These are phyloP conservation scores for Trachelus tabidus DNA, from an alignment of 2,888 invertebrate species.

Conservation along the genomic window DNA sequence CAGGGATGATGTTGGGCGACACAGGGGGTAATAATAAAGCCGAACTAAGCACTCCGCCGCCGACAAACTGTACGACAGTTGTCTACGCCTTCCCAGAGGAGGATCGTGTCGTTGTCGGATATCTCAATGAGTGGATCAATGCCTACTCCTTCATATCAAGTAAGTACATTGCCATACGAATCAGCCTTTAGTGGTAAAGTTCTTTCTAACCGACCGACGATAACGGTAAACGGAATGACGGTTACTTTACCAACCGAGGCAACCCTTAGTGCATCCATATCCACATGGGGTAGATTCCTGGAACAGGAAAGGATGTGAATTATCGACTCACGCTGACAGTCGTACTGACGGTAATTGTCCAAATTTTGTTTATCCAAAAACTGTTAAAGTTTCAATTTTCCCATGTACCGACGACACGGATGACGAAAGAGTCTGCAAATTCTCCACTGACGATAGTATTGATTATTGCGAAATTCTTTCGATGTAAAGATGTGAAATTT, in stretches of 20 bases:
- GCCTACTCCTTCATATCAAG: conserved; percentile 77
- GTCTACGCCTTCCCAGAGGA: conserved; percentile 66
- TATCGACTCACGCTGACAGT: not conserved
- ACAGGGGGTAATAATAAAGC: conserved; percentile 42
- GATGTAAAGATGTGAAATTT: not conserved
- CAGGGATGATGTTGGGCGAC: conserved; percentile 48
- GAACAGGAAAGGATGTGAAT: not conserved
- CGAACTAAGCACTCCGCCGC: conserved; percentile 40
- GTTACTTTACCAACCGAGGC: not conserved
- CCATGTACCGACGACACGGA: not conserved
- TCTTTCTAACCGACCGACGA: conserved; percentile 8
- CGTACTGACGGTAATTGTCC: not conserved
- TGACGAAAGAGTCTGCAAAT: not conserved
- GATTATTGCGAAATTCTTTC: not conserved
- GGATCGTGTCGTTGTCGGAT: conserved; percentile 70
- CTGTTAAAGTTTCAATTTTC: not conserved
- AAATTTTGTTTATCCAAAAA: not conserved
- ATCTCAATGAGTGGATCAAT: conserved; percentile 78
- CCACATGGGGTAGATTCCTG: not conserved
- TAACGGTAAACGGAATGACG: not conserved
- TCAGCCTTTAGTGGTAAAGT: not conserved
- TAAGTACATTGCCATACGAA: conserved; percentile 67
- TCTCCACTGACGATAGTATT: not conserved
- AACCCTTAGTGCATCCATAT: not conserved
- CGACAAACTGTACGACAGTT: conserved; percentile 68